A percentile compares a stretch with the other conserved stretches of the same genome.
Conservation (phyloP, 2,888 invertebrate genomes). For the Rambutsinella grinnellia region DNA sequence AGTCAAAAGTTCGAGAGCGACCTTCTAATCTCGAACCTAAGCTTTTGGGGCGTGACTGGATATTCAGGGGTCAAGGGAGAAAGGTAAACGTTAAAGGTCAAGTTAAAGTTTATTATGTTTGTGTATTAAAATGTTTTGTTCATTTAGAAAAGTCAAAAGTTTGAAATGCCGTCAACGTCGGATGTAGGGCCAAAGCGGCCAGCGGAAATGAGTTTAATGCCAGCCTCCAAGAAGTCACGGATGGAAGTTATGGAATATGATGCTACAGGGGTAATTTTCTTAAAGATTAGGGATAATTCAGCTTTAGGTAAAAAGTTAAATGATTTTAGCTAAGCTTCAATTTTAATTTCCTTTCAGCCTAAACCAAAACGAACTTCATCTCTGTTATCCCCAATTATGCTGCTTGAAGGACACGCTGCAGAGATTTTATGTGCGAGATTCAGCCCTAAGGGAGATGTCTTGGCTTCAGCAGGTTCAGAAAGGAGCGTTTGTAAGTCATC, state of each 20-base stretch:
- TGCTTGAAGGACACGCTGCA: conserved; percentile 95
- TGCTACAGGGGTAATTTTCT: conserved; percentile 29
- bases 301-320: not conserved
- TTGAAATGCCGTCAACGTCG: conserved; percentile 31
- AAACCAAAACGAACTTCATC: conserved; percentile 85
- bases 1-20: too few relatives aligned
- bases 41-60: too few relatives aligned
- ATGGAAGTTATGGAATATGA: conserved; percentile 60
- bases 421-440: conserved; percentile 95
- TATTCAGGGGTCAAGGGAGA: too few relatives aligned
- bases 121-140: conserved; percentile 2
- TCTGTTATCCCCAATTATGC: conserved; percentile 93
- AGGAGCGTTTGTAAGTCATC: conserved; percentile 93
- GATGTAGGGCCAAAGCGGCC: conserved; percentile 41
- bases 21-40: too few relatives aligned
- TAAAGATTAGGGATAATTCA: not conserved
- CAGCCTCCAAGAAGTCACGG: conserved; percentile 57
- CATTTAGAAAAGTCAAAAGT: not conserved
- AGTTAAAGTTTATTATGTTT: not conserved
- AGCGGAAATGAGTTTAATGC: conserved; percentile 22
- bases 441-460: conserved; percentile 94
- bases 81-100: not conserved
- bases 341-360: conserved; percentile 12
- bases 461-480: conserved; percentile 96
- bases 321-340: not conserved